Evolutionary conservation across 2,797 vertebrate species (phyloP).

Genomic region (Pagetopsis macropterus): DNA sequence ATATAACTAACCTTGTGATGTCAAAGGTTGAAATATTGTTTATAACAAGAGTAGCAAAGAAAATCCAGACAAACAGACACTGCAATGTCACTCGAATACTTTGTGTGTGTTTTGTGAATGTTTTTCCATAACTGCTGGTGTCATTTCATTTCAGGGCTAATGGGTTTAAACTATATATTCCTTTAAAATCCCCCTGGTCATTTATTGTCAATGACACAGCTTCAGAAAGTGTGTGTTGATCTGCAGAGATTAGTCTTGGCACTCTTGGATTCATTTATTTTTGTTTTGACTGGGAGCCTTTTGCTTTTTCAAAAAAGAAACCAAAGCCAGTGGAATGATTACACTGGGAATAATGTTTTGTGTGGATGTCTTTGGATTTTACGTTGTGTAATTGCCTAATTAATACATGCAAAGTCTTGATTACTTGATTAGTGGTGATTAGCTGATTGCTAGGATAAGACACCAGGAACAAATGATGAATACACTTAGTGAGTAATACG

Average conservation of each 20-base stretch:
- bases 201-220: slow-evolving; percentile 33
- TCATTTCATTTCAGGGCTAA: slow-evolving; percentile 37
- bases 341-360: slow-evolving; percentile 27
- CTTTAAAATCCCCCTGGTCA: slow-evolving; percentile 10
- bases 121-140: slow-evolving; percentile 23
- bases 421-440: slow-evolving; percentile 74
- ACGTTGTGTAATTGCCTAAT: slow-evolving; percentile 58
- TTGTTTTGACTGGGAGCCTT: slow-evolving; percentile 27
- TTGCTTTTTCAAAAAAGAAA: slow-evolving; percentile 26
- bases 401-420: slow-evolving; percentile 71
- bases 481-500: slow-evolving; percentile 66
- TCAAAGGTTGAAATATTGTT: slow-evolving; percentile 23
- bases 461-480: slow-evolving; percentile 63
- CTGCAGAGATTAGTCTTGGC: slow-evolving; percentile 39
- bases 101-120: not conserved
- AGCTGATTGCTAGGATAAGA: slow-evolving; percentile 65
- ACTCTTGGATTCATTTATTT: slow-evolving; percentile 38
- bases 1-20: not conserved
- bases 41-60: not conserved
- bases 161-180: slow-evolving; percentile 29
- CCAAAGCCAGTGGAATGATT: slow-evolving; percentile 19
- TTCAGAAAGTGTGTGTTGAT: slow-evolving; percentile 32
- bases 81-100: not conserved
- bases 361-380: slow-evolving; percentile 48
- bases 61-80: not conserved